These are phyloP conservation scores for Drosophila oshimai DNA, from an alignment of 1,140 invertebrate genomes.

Conservation along the genomic window DNA sequence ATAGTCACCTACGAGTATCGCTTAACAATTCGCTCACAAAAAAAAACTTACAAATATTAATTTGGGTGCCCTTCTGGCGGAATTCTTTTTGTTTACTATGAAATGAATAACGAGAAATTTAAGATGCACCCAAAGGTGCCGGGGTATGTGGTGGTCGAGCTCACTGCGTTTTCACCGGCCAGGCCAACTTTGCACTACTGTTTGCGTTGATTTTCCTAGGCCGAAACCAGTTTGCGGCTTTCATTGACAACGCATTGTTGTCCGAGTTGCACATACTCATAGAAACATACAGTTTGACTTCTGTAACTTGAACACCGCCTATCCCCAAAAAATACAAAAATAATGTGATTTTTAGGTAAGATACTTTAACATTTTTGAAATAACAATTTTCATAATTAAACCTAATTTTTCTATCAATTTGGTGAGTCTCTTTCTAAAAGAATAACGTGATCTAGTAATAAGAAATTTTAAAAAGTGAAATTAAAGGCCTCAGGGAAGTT, in stretches of 20 bases:
- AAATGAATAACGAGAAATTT: constrained; percentile 9
- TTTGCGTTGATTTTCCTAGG: constrained; percentile 30
- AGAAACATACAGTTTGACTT: constrained; percentile 2
- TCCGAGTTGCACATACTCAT: constrained; percentile 19
- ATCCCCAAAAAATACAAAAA: too few relatives aligned
- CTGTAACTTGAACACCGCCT: not conserved
- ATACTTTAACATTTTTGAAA: too few relatives aligned
- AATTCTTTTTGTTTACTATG: constrained; percentile 21
- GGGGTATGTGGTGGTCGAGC: constrained; percentile 30
- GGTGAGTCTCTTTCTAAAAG: too few relatives aligned
- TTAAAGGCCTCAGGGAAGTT: not conserved
- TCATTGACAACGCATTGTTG: constrained; percentile 53
- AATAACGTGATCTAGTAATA: too few relatives aligned
- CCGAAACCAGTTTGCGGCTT: constrained; percentile 55
- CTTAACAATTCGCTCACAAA: not conserved
- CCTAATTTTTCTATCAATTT: too few relatives aligned
- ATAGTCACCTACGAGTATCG: not conserved
- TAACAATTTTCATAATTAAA: too few relatives aligned
- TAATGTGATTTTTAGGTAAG: too few relatives aligned
- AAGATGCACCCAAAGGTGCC: not conserved
- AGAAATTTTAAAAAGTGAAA: not conserved
- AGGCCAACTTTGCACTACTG: constrained; percentile 17
- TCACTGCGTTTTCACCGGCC: constrained; percentile 8
- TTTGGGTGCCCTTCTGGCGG: constrained; percentile 22
- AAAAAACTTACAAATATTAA: constrained; percentile 6